A percentile compares a stretch with the other conserved stretches of the same genome.
Conservation (phyloP, 2,888 invertebrate species). For the Dysmachus trigonus region DNA sequence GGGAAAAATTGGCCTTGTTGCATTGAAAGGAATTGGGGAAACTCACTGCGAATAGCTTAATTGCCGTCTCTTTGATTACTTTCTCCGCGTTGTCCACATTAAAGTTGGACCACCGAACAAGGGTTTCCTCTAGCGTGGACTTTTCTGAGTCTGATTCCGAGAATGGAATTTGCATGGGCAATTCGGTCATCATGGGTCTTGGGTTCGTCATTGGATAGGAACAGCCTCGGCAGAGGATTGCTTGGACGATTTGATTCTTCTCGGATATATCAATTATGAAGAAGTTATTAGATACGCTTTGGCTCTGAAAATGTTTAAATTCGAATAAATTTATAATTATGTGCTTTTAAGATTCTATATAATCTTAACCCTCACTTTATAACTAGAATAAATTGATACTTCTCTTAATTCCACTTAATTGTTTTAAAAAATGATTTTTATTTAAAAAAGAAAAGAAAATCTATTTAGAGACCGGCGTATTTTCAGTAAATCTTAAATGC, state of each 20-base stretch:
- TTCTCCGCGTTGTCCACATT: conserved; percentile 73
- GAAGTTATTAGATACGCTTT: conserved; percentile 77
- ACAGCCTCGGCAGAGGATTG: conserved; percentile 88
- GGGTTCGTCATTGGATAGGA: conserved; percentile 88
- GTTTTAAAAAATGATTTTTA: too few relatives aligned
- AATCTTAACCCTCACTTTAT: too few relatives aligned
- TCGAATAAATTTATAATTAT: not conserved
- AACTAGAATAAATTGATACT: too few relatives aligned
- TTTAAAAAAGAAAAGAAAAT: too few relatives aligned
- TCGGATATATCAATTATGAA: conserved; percentile 84
- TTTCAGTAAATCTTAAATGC: too few relatives aligned
- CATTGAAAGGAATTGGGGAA: not conserved
- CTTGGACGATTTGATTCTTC: conserved; percentile 78
- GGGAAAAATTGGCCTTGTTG: not conserved
- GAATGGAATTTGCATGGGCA: conserved; percentile 79
- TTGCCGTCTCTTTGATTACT: conserved; percentile 78
- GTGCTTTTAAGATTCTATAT: too few relatives aligned
- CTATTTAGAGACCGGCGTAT: too few relatives aligned
- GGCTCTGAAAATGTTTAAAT: conserved; percentile 62
- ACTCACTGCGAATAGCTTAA: conserved; percentile 89
- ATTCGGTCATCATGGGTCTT: conserved; percentile 80
- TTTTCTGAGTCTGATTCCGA: conserved; percentile 84
- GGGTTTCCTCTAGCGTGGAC: conserved; percentile 79
- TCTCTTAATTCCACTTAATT: too few relatives aligned
- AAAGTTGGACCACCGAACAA: conserved; percentile 73